Conservation (phyloP, 2,113 vertebrate genomes). For the Myxocyprinus asiaticus region DNA sequence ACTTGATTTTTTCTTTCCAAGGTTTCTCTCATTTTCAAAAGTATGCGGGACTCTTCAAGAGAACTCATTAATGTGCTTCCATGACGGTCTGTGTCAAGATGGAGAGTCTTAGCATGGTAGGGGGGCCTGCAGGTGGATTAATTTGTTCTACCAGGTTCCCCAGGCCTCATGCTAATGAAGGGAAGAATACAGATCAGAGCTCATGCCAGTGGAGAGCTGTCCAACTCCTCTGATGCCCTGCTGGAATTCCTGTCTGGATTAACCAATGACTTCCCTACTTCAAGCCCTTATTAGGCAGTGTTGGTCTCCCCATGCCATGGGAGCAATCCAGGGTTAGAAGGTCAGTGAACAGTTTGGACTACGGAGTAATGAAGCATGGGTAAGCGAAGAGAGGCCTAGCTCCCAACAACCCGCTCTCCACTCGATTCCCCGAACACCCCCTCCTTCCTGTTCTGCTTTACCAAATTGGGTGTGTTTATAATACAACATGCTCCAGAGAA, state of each 20-base stretch:
- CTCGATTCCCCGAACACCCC: conserved; percentile 11
- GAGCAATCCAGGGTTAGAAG: conserved; percentile 31
- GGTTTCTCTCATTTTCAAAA: conserved; percentile 14
- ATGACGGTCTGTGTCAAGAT: conserved; percentile 44
- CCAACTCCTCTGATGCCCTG: conserved; percentile 43
- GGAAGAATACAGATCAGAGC: conserved; percentile 55
- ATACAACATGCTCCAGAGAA: conserved; percentile 53
- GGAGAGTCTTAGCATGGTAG: conserved; percentile 19
- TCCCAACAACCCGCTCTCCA: conserved; percentile 6
- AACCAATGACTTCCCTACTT: conserved; percentile 38
- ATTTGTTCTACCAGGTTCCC: conserved; percentile 55
- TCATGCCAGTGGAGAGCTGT: conserved; percentile 32
- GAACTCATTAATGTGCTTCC: conserved; percentile 39
- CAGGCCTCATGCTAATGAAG: conserved; percentile 51
- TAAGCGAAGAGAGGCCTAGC: neutral
- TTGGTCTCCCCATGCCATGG: conserved; percentile 29
- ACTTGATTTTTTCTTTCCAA: neutral
- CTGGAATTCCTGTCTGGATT: conserved; percentile 53
- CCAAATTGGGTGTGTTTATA: conserved; percentile 50
- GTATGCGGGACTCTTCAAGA: conserved; percentile 1
- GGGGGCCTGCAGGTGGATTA: conserved; percentile 53
- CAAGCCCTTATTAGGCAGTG: conserved; percentile 44
- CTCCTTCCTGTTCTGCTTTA: conserved; percentile 3
- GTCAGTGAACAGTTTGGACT: conserved; percentile 43
- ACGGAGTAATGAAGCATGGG: conserved; percentile 51